phyloP scores from a whole-genome alignment of 2,888 invertebrate species.

The Nymphalis polychloros region DNA sequence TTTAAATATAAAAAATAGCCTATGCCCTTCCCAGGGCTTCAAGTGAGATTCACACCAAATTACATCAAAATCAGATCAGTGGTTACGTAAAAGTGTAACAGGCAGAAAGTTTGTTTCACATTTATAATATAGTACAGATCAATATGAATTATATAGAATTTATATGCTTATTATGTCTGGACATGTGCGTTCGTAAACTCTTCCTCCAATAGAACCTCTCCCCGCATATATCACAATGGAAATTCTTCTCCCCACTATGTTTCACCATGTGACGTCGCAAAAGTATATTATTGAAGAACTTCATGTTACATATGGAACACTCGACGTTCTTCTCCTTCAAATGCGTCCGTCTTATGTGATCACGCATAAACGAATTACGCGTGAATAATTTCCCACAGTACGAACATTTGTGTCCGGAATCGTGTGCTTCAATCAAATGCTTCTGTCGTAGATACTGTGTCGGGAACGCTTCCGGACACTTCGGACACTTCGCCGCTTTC shows the following conservation, averaged over 20 bases:
- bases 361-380: constrained; percentile 68
- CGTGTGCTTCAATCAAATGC: constrained; percentile 79
- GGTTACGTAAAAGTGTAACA: no score
- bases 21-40: no score
- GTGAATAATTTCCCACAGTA: constrained; percentile 73
- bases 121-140: no score
- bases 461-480: constrained; percentile 72
- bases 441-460: constrained; percentile 78
- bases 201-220: constrained; percentile 83
- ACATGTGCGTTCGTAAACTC: constrained; percentile 82
- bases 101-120: no score
- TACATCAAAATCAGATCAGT: no score
- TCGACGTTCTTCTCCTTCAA: constrained; percentile 74
- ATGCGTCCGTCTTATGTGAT: constrained; percentile 70
- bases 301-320: constrained; percentile 71
- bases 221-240: constrained; percentile 83
- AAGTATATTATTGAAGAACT: constrained; percentile 73
- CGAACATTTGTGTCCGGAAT: constrained; percentile 70
- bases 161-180: constrained; percentile 61
- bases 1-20: no score
- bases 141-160: constrained; percentile 42
- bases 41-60: no score
- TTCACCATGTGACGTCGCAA: constrained; percentile 72
- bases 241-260: constrained; percentile 79
- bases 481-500: constrained; percentile 71